Evolutionary conservation across 2,888 invertebrate genomes (phyloP).

Genomic region (Archips xylosteana): DNA sequence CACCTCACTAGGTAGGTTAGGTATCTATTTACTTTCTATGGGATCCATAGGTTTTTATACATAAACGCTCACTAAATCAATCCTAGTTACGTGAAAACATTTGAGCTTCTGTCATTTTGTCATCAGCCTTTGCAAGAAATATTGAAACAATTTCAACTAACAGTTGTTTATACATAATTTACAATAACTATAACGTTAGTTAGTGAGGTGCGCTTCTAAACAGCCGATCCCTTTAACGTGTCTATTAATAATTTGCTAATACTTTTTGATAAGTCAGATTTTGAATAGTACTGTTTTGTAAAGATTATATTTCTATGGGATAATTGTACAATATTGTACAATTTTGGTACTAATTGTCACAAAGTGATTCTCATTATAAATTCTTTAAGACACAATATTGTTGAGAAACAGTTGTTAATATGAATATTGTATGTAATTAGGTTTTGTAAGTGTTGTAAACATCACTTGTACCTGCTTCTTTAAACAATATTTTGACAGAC

Average conservation of each 20-base stretch:
- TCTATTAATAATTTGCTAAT: conserved; percentile 44
- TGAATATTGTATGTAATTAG: conserved; percentile 60
- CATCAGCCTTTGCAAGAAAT: neutral
- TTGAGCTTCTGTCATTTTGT: too few species aligned
- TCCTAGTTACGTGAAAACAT: too few species aligned
- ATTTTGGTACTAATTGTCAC: conserved; percentile 53
- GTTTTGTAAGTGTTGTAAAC: conserved; percentile 78
- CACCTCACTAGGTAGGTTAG: neutral
- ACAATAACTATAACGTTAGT: neutral
- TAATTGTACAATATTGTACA: conserved; percentile 45
- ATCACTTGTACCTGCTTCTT: conserved; percentile 84
- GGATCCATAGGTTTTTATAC: neutral
- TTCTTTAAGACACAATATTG: conserved; percentile 37
- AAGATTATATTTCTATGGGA: conserved; percentile 30
- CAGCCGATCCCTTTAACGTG: conserved; percentile 52
- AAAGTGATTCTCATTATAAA: conserved; percentile 55
- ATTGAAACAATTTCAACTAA: neutral
- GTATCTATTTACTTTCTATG: neutral
- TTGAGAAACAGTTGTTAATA: conserved; percentile 37
- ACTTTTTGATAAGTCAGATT: conserved; percentile 30
- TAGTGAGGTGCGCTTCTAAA: neutral
- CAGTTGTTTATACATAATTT: neutral
- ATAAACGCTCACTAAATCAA: neutral
- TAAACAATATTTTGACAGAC: conserved; percentile 81
- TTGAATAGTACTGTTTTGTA: conserved; percentile 20